phyloP scores from a whole-genome alignment of 2,797 vertebrate species.

The Macropodus opercularis region DNA sequence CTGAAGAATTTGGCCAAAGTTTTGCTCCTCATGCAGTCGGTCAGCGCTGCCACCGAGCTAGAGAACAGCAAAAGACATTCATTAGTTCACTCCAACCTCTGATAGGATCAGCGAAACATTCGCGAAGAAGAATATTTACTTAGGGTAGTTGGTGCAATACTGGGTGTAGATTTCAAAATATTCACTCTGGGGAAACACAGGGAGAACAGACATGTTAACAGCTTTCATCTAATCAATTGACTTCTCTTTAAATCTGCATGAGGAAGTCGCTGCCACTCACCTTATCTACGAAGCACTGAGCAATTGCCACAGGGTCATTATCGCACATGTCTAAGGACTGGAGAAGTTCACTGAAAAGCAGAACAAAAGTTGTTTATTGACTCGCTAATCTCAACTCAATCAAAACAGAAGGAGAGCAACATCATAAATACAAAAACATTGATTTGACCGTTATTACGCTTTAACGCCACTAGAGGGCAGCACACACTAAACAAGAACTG shows the following conservation, averaged over 20 bases:
- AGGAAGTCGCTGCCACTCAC: slow-evolving; percentile 70
- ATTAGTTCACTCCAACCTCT: background rate
- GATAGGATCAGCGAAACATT: background rate
- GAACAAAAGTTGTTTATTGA: background rate
- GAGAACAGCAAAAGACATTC: slow-evolving; percentile 10
- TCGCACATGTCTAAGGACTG: slow-evolving; percentile 93
- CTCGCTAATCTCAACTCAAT: background rate
- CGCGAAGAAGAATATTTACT: slow-evolving; percentile 73
- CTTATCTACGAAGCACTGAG: slow-evolving; percentile 93
- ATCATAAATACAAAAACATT: background rate
- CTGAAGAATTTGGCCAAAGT: slow-evolving; percentile 92
- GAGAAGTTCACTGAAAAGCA: slow-evolving; percentile 86
- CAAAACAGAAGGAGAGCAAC: background rate
- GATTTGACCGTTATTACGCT: background rate
- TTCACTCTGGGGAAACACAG: slow-evolving; percentile 85
- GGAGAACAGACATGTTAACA: slow-evolving; percentile 19
- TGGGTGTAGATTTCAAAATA: slow-evolving; percentile 98
- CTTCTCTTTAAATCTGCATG: background rate
- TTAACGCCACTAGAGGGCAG: slow-evolving; percentile 59
- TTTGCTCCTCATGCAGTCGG: slow-evolving; percentile 94
- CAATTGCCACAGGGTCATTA: slow-evolving; percentile 91
- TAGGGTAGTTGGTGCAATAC: slow-evolving; percentile 98
- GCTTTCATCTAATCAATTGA: background rate
- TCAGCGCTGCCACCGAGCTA: slow-evolving; percentile 92
- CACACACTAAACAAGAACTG: slow-evolving; percentile 22